Conservation (phyloP, 1,140 invertebrate species). For the Megalonaias nervosa region DNA sequence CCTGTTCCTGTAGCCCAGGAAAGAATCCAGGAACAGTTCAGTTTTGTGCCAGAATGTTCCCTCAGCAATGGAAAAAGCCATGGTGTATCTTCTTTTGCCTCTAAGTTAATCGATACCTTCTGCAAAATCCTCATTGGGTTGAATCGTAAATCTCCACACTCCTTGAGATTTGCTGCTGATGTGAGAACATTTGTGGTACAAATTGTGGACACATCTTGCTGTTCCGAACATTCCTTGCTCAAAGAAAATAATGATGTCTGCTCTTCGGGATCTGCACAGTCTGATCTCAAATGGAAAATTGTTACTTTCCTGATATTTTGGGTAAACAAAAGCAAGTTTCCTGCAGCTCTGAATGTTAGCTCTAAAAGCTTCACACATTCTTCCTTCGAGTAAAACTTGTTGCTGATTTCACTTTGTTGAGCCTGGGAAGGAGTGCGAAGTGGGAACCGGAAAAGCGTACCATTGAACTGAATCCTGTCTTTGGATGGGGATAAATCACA, state of each 20-base stretch:
- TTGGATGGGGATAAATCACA: conserved; percentile 24
- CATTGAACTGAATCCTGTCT: conserved; percentile 33
- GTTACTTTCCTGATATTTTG: conserved; percentile 48
- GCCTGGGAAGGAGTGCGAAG: conserved; percentile 49
- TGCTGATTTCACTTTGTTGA: conserved; percentile 50
- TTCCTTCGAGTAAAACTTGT: conserved; percentile 36
- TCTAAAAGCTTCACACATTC: conserved; percentile 43
- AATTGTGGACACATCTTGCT: not conserved
- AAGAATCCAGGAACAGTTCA: conserved; percentile 9
- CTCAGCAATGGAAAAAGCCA: not conserved
- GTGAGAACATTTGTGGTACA: not conserved
- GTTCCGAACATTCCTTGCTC: not conserved
- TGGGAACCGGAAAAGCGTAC: conserved; percentile 57
- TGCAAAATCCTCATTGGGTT: not conserved
- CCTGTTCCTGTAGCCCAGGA: conserved; percentile 8
- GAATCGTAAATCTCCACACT: not conserved
- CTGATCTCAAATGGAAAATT: conserved; percentile 41
- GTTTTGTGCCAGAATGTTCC: not conserved
- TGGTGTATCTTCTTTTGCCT: not conserved
- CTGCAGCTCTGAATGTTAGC: conserved; percentile 37
- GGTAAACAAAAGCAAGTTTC: conserved; percentile 51
- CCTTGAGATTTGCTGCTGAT: conserved; percentile 6
- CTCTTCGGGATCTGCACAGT: conserved; percentile 4
- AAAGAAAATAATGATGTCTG: conserved; percentile 5
- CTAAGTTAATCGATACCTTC: not conserved